These are phyloP conservation scores for Pseudomyrmex gracilis DNA, from an alignment of 1,140 invertebrate genomes.

Conservation along the genomic window DNA sequence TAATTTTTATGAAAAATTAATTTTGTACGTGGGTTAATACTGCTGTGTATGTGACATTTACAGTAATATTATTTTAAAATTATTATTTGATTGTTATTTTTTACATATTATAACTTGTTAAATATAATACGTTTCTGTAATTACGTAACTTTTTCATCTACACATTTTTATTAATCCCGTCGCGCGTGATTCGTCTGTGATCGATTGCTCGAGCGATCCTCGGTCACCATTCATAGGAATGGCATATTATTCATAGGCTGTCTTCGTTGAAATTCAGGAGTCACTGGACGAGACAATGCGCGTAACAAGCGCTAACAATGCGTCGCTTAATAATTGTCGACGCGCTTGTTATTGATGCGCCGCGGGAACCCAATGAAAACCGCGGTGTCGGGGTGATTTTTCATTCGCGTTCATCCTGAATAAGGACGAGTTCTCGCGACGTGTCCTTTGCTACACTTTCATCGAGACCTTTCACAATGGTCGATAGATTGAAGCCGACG, in stretches of 20 bases:
- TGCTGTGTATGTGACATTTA: no score
- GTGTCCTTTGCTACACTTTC: slow-evolving; percentile 36
- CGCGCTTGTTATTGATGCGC: slow-evolving; percentile 46
- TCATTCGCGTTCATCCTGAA: slow-evolving; percentile 9
- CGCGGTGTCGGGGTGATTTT: slow-evolving; percentile 28
- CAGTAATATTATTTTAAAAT: no score
- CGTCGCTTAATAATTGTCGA: slow-evolving; percentile 49
- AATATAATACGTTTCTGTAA: neutral
- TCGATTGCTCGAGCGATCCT: slow-evolving; percentile 27
- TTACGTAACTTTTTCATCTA: neutral
- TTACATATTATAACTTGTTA: neutral
- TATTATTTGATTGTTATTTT: slow-evolving; percentile 20
- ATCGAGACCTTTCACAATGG: slow-evolving; percentile 44
- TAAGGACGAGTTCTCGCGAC: slow-evolving; percentile 33
- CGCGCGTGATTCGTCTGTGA: slow-evolving; percentile 26
- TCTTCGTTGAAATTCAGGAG: slow-evolving; percentile 49
- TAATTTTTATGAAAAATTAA: no score
- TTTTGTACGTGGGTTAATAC: no score
- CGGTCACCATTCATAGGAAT: slow-evolving; percentile 35
- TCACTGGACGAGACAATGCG: slow-evolving; percentile 36
- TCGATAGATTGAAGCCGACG: slow-evolving; percentile 42
- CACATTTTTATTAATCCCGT: slow-evolving; percentile 8
- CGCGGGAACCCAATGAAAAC: slow-evolving; percentile 19
- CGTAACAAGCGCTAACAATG: slow-evolving; percentile 53
- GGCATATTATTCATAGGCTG: slow-evolving; percentile 44